These are phyloP conservation scores for Pungitius pungitius DNA, from an alignment of 2,113 vertebrate species.

Conservation along the genomic window DNA sequence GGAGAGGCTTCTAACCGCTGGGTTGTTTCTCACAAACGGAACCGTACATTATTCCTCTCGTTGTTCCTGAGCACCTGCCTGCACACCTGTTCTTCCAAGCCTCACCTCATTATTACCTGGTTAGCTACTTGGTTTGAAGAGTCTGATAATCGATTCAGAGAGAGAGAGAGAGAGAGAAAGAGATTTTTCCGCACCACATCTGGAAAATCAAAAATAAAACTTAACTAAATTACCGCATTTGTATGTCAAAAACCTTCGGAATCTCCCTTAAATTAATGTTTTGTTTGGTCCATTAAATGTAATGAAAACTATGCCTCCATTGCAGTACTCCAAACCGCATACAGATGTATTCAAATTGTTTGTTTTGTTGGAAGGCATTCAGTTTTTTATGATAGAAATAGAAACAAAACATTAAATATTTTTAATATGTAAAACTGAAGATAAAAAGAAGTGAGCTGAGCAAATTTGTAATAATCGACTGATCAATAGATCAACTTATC, in stretches of 20 bases:
- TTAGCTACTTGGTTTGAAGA: conserved; percentile 25
- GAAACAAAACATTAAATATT: not conserved
- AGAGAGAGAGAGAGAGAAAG: not conserved
- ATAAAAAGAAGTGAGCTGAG: not conserved
- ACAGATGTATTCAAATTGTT: not conserved
- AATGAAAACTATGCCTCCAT: not conserved
- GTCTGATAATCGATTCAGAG: conserved; percentile 48
- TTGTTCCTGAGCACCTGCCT: not conserved
- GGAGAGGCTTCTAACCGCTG: conserved; percentile 18
- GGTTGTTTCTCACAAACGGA: not conserved
- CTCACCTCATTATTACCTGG: conserved; percentile 35
- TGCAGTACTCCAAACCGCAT: not conserved
- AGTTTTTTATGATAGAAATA: not conserved
- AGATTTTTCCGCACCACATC: not conserved
- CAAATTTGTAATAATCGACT: not conserved
- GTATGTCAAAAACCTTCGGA: not conserved
- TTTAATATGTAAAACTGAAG: no score
- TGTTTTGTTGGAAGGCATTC: not conserved
- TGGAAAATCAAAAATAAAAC: not conserved
- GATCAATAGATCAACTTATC: not conserved
- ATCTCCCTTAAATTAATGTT: not conserved
- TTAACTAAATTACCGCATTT: not conserved
- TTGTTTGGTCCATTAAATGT: not conserved
- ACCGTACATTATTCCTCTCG: not conserved
- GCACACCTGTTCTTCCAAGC: conserved; percentile 8